phyloP scores from a whole-genome alignment of 2,797 vertebrate genomes.

The Siniperca scherzeri region DNA sequence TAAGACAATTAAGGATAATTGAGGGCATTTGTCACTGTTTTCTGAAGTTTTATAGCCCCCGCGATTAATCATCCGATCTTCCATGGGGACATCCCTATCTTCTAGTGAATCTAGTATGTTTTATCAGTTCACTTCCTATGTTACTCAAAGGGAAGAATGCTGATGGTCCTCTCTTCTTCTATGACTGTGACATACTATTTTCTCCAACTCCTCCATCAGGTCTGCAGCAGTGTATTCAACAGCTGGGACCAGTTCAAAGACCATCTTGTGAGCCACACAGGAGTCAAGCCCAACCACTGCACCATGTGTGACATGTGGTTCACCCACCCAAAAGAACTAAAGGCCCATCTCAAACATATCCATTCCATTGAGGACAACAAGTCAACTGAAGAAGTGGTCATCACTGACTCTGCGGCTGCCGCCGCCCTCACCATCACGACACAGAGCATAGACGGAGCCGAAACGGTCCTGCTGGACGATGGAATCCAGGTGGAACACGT shows the following conservation, averaged over 20 bases:
- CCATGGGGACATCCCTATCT: neutral
- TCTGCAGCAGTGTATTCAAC: conserved; percentile 98
- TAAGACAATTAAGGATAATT: neutral
- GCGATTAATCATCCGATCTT: neutral
- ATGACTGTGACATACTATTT: neutral
- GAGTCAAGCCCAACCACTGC: conserved; percentile 98
- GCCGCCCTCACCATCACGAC: conserved; percentile 74
- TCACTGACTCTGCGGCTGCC: conserved; percentile 86
- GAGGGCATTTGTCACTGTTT: neutral
- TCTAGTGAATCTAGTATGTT: neutral
- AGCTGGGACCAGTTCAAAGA: conserved; percentile 99
- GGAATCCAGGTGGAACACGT: conserved; percentile 89
- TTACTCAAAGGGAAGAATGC: neutral
- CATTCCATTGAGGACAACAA: conserved; percentile 88
- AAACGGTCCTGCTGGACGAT: conserved; percentile 91
- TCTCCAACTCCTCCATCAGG: conserved; percentile 79
- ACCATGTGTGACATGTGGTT: conserved; percentile 98
- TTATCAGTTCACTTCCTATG: neutral
- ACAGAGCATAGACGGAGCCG: conserved; percentile 83
- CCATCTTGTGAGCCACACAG: conserved; percentile 96
- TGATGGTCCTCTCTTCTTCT: neutral
- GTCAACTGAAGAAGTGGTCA: conserved; percentile 83
- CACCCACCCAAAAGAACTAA: conserved; percentile 93
- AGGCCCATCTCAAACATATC: conserved; percentile 89
- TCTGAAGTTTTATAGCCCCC: neutral